Conservation (phyloP, 1,140 invertebrate genomes). For the Patella vulgata region DNA sequence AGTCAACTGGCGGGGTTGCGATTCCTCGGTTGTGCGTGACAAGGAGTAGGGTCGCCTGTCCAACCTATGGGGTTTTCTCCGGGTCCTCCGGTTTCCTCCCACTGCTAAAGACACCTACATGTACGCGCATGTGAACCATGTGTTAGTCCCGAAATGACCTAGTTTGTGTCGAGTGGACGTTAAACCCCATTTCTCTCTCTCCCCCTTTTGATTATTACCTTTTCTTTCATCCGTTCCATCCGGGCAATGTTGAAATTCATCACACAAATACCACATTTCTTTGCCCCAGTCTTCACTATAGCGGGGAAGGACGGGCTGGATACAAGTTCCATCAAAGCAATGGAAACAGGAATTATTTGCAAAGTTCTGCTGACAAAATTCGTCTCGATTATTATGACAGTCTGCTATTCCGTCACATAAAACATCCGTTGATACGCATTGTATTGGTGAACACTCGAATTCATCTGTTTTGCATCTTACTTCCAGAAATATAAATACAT, state of each 20-base stretch:
- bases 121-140: too few relatives aligned
- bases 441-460: slow-evolving; percentile 38
- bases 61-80: too few relatives aligned
- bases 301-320: slow-evolving; percentile 24
- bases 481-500: slow-evolving; percentile 15
- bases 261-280: slow-evolving; percentile 41
- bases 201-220: slow-evolving; percentile 26
- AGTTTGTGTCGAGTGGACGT: too few relatives aligned
- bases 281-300: slow-evolving; percentile 33
- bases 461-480: slow-evolving; percentile 18
- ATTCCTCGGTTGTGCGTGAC: too few relatives aligned
- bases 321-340: slow-evolving; percentile 38
- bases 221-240: slow-evolving; percentile 42
- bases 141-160: too few relatives aligned
- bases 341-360: slow-evolving; percentile 30
- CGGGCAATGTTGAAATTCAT: slow-evolving; percentile 35
- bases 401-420: slow-evolving; percentile 33
- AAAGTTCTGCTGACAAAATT: slow-evolving; percentile 29
- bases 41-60: too few relatives aligned
- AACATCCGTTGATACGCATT: slow-evolving; percentile 24
- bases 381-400: slow-evolving; percentile 37
- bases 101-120: too few relatives aligned
- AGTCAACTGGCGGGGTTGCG: too few relatives aligned
- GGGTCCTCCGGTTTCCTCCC: too few relatives aligned
- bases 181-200: too few relatives aligned